These are phyloP conservation scores for Aradophagus sp. DNA, from an alignment of 1,140 invertebrate species.

Conservation along the genomic window DNA sequence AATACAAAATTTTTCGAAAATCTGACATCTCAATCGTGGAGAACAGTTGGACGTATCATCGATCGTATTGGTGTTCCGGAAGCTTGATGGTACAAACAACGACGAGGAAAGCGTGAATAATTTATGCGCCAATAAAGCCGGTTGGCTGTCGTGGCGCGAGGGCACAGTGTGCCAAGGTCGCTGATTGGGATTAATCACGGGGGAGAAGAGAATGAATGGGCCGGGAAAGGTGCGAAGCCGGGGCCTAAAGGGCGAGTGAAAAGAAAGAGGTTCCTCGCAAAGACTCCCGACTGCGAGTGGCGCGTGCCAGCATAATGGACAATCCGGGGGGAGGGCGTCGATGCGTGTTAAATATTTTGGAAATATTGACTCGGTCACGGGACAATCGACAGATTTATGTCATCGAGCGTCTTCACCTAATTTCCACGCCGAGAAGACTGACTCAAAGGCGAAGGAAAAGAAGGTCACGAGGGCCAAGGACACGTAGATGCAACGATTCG, in stretches of 20 bases:
- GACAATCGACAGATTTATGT: constrained; percentile 31
- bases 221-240: constrained; percentile 33
- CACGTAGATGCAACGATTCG: constrained; percentile 14
- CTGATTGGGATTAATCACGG: constrained; percentile 34
- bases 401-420: constrained; percentile 29
- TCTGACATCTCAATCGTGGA: too few species aligned
- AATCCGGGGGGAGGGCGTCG: constrained; percentile 18
- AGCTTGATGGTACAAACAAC: not conserved
- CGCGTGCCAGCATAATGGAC: constrained; percentile 47
- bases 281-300: constrained; percentile 34
- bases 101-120: constrained; percentile 2
- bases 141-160: constrained; percentile 1
- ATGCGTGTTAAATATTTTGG: constrained; percentile 49
- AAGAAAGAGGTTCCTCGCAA: constrained; percentile 40
- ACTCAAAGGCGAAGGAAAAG: too few species aligned
- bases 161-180: constrained; percentile 10
- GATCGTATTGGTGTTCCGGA: too few species aligned
- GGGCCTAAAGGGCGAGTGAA: constrained; percentile 24
- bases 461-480: constrained; percentile 43
- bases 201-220: constrained; percentile 7
- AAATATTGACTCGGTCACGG: constrained; percentile 29
- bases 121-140: constrained; percentile 21
- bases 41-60: too few species aligned
- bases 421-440: too few species aligned
- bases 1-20: too few species aligned